Evolutionary conservation across 2,888 invertebrate genomes (phyloP), one percentile per base, ranked within the genome.

Genomic region (Leptopilina syphax): DNA sequence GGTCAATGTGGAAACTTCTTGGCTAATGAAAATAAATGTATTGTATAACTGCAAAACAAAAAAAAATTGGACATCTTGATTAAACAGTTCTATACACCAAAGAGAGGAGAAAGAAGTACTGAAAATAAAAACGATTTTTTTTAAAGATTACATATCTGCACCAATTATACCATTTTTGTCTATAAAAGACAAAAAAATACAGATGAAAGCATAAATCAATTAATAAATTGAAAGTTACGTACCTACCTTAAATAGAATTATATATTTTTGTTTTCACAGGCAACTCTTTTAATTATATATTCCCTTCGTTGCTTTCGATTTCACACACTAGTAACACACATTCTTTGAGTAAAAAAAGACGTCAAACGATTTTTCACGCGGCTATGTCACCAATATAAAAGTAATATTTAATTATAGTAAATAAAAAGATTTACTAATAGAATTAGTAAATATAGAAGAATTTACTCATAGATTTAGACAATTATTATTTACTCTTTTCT

Each of bases 191-290:
- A 60, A 60, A 60, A 60, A 60, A 60, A 34, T 34, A 1, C 7
- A 60, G 4, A 60, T 18, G 60, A 60, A 60, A 60, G 18, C 18
- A n/a, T 60, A 6, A n/a, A 34, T 34, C 60, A 60, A 57, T 57
- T 57, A 57, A 60, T 60, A 60, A 60, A 60, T 60, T 60, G 60
- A 60, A 60, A 18, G 60, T 60, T 60, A 60, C 13, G n/a, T 60
- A n/a, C 60, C n/a, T 60, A n/a, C 60, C n/a, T 60, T 60, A 60
- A 60, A 60, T 60, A 18, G n/a, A 18, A 18, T 60, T 60, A 18
- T 7, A 60, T 7, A 7, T 60, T 18, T 60, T 60, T 60, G 18
- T 60, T n/a, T n/a, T 18, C n/a, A 8, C 7, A 44, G 44, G 8
- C 44, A 44, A 8, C 8, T 44, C 44, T 44, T 44, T 44, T 44